These are phyloP conservation scores for Papilio gigon DNA, from an alignment of 2,888 invertebrate species.

Conservation along the genomic window DNA sequence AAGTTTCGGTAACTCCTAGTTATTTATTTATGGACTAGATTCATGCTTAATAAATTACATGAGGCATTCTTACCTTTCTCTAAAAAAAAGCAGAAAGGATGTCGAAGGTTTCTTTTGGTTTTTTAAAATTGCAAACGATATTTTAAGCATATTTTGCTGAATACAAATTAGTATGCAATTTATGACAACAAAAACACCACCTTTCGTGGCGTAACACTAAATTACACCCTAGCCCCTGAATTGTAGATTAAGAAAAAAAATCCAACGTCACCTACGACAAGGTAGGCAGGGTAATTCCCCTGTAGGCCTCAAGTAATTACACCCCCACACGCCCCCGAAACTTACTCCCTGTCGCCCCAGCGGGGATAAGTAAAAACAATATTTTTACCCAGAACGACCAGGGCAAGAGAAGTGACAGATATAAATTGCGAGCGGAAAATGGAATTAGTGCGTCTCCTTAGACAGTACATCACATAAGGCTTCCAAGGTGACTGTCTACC, in stretches of 20 bases:
- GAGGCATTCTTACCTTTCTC: too few relatives aligned
- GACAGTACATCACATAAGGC: constrained; percentile 14
- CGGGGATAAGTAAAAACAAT: constrained; percentile 81
- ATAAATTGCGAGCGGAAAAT: constrained; percentile 77
- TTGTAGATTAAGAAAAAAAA: constrained; percentile 68
- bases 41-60: background rate
- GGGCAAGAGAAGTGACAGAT: constrained; percentile 78
- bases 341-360: constrained; percentile 51
- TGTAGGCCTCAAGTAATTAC: constrained; percentile 78
- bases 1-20: constrained; percentile 11
- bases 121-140: background rate
- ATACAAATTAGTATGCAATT: constrained; percentile 4
- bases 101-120: background rate
- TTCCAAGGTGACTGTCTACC: constrained; percentile 26
- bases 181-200: constrained; percentile 2
- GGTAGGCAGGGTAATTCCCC: constrained; percentile 67
- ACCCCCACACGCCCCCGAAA: constrained; percentile 54
- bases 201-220: constrained; percentile 17
- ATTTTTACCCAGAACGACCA: constrained; percentile 76
- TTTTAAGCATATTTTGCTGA: background rate
- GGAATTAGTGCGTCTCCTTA: constrained; percentile 64
- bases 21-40: constrained; percentile 12
- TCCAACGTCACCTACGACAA: constrained; percentile 67
- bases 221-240: constrained; percentile 29
- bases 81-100: too few relatives aligned